Base-by-base conservation (phyloP, 2,797 vertebrate genomes). In the Pangasius macronema region DNA sequence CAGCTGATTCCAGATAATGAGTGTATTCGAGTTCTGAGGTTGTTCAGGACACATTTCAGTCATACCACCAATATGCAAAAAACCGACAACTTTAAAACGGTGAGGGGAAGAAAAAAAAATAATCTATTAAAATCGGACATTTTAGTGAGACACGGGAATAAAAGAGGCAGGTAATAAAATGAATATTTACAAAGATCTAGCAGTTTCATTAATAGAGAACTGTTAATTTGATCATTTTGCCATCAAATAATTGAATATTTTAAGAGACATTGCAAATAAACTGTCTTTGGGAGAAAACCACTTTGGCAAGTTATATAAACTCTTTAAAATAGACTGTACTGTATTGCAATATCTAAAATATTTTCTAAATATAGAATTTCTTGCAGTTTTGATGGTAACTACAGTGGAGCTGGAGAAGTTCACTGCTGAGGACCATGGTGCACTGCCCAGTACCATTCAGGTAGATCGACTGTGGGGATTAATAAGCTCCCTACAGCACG, bases 381-480 rank as follows among this genome's bases (percentile, higher is more conserved):
- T 75, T 72, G 51, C 61, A 61, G 36, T 87, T 90, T 65, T 61
- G 30, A 88, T 89, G 80, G 85, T 85, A 91, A 90, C 88, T 89
- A 91, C 81, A 90, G 87, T 87, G 87, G 89, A 84, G 55, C 63
- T 85, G 11, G 61, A 84, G 27, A 86, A 57, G 86, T 87, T 86
- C 84, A 53, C 89, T 92, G 93, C 93, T 92, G 93, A 94, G 93
- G 94, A 93, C 91, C 90, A 92, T 86, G 85, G 89, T 93, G 90
- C 89, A 91, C 90, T 88, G 90, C 90, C 91, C 88, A 90, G 91
- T 91, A 90, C 82, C 82, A 89, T 88, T 90, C 90, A 91, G 90
- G 89, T 84, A 79, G 85, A 84, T 79, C 70, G 82, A 59, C 27
- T 89, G 82, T 70, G 33, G 75, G 67, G 70, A 93, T 46, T 18